phyloP scores from a whole-genome alignment of 2,113 vertebrate species.

The Anolis sagrei region DNA sequence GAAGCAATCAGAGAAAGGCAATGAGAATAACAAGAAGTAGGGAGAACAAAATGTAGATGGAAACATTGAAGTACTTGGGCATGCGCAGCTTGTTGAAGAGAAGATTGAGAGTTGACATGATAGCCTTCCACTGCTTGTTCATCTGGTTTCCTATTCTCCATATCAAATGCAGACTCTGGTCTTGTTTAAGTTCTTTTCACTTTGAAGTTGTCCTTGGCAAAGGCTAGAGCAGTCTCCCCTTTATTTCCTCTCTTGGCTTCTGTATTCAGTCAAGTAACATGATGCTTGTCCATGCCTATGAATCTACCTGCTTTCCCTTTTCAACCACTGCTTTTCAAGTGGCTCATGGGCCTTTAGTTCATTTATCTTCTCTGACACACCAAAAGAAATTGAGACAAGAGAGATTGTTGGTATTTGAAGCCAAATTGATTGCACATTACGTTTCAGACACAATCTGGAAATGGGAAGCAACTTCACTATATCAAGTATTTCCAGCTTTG shows the following conservation, averaged over 20 bases:
- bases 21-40: too few species aligned
- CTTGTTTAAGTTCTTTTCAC: conserved; percentile 54
- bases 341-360: conserved; percentile 71
- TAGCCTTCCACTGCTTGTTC: conserved; percentile 42
- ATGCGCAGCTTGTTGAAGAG: too few species aligned
- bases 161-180: conserved; percentile 42
- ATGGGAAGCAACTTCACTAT: conserved; percentile 49
- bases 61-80: too few species aligned
- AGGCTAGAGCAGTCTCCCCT: conserved; percentile 68
- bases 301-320: conserved; percentile 25
- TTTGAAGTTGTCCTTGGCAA: conserved; percentile 69
- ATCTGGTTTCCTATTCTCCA: conserved; percentile 57
- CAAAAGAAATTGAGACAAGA: conserved; percentile 66
- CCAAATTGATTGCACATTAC: conserved; percentile 71
- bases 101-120: too few species aligned
- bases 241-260: conserved; percentile 69
- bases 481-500: conserved; percentile 68
- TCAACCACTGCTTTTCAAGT: conserved; percentile 65
- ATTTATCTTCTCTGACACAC: conserved; percentile 74
- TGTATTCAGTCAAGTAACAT: conserved; percentile 73
- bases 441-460: conserved; percentile 28
- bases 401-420: conserved; percentile 74
- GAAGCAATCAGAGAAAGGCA: too few species aligned
- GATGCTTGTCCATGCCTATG: conserved; percentile 60
- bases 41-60: too few species aligned